phyloP scores from a whole-genome alignment of 2,113 vertebrate species.

The Psilopogon haemacephalus region DNA sequence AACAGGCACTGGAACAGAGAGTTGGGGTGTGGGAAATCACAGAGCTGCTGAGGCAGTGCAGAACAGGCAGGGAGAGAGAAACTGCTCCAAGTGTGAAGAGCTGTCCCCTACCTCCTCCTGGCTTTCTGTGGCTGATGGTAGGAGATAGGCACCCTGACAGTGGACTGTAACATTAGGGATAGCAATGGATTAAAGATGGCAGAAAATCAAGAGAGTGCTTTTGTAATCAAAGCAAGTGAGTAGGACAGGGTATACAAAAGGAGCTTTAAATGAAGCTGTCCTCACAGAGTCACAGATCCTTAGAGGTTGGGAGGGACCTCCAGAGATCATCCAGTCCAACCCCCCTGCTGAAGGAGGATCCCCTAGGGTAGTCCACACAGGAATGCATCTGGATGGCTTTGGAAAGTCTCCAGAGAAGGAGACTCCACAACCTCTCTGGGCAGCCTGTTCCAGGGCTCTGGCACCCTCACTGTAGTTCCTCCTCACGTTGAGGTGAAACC shows the following conservation, averaged over 20 bases:
- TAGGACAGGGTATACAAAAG: not conserved
- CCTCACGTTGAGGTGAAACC: no score
- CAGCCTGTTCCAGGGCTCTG: no score
- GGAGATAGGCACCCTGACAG: not conserved
- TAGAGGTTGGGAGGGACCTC: no score
- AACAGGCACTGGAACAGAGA: not conserved
- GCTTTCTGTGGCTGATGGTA: not conserved
- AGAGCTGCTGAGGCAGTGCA: not conserved
- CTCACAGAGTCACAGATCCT: not conserved
- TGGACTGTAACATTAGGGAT: not conserved
- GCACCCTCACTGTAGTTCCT: no score
- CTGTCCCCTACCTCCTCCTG: not conserved
- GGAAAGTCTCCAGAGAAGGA: no score
- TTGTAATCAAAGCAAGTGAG: not conserved
- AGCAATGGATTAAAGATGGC: not conserved
- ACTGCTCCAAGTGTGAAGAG: rapidly evolving
- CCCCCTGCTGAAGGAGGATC: no score
- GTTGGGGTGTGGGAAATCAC: not conserved
- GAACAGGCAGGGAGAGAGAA: not conserved
- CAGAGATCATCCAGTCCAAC: no score
- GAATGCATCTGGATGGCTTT: no score
- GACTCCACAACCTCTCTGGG: no score
- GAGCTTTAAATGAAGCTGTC: not conserved
- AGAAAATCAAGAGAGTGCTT: not conserved
- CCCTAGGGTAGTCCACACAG: no score